Base-by-base conservation (phyloP, 1,140 invertebrate species). In the Bicyclus anynana region DNA sequence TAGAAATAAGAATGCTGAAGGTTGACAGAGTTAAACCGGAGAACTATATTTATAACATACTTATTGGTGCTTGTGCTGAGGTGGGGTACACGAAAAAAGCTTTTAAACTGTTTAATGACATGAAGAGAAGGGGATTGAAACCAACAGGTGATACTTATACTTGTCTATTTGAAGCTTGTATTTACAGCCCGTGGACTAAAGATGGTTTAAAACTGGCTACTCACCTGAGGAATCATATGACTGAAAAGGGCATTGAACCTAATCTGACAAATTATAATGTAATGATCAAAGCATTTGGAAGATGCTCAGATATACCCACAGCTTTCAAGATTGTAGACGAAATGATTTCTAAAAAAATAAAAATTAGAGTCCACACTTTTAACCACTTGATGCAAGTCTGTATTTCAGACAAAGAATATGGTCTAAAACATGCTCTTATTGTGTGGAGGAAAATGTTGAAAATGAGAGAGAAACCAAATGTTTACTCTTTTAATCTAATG, bases 251-350 rank as follows among this genome's bases (percentile, higher is more conserved):
- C 4, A 87, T 93, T 63, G 71, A 91, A 42, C 91, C 94, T 1
- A 97, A 97, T 84, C 72, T 92, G 0, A 92, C 92, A 2, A 95
- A 95, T 76, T 97, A 96, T 66, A 94, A 97, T 91, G 91, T 94
- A 3, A 94, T 98, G 93, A 95, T 98, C 6, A 98, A 97, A 91
- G 95, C 96, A 2, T 98, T 95, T 91, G 95, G 95, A 2, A 86
- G 93, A 61, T 95, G 94, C 88, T 93, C 94, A 4, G 93, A 96
- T 78, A 69, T 97, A 10, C 56, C 91, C 46, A 93, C 91, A 47
- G 95, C 96, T 5, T 97, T 97, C 87, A 63, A 90, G 72, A 74
- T 98, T 50, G 93, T 94, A 7, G 96, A 98, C 89, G 94, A 97
- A 91, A 96, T 97, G 94, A 66, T 87, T 1, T 87, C 92, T 26